Evolutionary conservation across 2,113 vertebrate genomes (phyloP).

Genomic region (Mionectes macconnelli): DNA sequence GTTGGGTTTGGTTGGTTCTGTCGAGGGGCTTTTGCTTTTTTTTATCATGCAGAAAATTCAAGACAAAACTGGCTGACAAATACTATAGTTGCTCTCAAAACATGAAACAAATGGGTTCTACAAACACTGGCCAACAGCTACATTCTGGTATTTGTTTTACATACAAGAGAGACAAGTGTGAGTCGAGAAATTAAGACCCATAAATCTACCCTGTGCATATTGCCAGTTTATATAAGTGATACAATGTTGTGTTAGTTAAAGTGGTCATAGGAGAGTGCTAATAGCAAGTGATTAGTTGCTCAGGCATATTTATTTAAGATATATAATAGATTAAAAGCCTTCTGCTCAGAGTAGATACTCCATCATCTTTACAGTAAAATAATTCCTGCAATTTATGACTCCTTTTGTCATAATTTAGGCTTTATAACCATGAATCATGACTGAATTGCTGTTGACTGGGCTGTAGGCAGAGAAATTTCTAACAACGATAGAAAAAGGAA

Average conservation of each 20-base stretch:
- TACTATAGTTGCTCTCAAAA: background rate
- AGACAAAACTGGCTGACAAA: background rate
- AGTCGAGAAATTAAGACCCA: conserved; percentile 30
- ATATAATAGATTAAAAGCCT: conserved; percentile 53
- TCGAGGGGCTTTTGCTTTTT: background rate
- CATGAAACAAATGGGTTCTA: conserved; percentile 38
- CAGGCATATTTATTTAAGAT: conserved; percentile 55
- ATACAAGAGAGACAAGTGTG: conserved; percentile 19
- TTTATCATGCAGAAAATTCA: background rate
- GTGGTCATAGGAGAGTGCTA: conserved; percentile 43
- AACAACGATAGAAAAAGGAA: background rate
- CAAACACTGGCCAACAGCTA: background rate
- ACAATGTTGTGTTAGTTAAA: conserved; percentile 37
- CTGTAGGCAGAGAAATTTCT: background rate
- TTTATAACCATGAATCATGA: conserved; percentile 6
- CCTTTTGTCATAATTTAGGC: conserved; percentile 45
- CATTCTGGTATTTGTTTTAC: conserved; percentile 36
- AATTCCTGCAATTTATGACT: conserved; percentile 49
- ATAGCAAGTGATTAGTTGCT: conserved; percentile 51
- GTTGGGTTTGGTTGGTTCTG: background rate
- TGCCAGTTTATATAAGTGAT: conserved; percentile 52
- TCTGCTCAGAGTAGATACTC: conserved; percentile 33
- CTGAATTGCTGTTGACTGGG: conserved; percentile 21
- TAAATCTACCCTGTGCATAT: conserved; percentile 4
- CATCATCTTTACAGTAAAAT: conserved; percentile 61